Evolutionary conservation across 2,888 invertebrate species (phyloP).

Genomic region (Cloeon dipterum): DNA sequence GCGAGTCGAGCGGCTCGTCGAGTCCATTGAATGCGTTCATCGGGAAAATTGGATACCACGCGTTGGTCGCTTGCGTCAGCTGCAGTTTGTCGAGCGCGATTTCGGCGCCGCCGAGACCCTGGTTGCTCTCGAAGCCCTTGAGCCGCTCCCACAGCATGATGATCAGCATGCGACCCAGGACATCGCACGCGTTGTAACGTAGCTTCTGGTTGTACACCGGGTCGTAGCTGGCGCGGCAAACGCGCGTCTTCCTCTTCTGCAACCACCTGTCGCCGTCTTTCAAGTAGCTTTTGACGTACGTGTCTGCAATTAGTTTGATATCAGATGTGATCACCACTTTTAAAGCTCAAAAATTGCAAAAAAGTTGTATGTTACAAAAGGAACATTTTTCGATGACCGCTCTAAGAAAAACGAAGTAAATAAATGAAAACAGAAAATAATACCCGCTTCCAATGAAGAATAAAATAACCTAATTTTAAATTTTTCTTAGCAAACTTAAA

Average conservation of each 20-base stretch:
- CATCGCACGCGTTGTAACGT: slow-evolving; percentile 38
- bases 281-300: slow-evolving; percentile 83
- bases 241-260: slow-evolving; percentile 77
- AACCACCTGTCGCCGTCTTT: slow-evolving; percentile 72
- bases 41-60: slow-evolving; percentile 83
- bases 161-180: slow-evolving; percentile 43
- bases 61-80: slow-evolving; percentile 55
- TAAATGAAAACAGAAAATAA: no score
- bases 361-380: no score
- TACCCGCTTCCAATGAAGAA: no score
- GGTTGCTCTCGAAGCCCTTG: slow-evolving; percentile 21
- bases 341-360: no score
- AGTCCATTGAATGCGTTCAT: slow-evolving; percentile 38
- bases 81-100: slow-evolving; percentile 62
- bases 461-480: no score
- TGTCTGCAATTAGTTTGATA: slow-evolving; percentile 50
- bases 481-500: no score
- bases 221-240: slow-evolving; percentile 55
- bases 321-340: background rate
- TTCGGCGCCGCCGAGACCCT: slow-evolving; percentile 58
- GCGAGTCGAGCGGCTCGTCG: background rate
- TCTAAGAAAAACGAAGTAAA: background rate
- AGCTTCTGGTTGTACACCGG: slow-evolving; percentile 75
- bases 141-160: slow-evolving; percentile 87
- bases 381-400: no score